Conservation (phyloP, 2,888 invertebrate species). For the Eumerus sabulonum region DNA sequence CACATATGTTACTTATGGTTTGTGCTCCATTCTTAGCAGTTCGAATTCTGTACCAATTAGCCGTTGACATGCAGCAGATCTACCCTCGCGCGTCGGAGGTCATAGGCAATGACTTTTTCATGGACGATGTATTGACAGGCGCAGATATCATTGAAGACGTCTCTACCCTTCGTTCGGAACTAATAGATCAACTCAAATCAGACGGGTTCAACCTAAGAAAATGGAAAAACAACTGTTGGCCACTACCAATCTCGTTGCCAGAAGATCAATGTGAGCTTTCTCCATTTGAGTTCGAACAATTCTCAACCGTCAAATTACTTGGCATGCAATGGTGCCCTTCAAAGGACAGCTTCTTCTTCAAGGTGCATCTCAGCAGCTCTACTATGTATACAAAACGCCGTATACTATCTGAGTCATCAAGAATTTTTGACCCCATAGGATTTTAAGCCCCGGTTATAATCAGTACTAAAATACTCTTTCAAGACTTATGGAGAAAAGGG, state of each 20-base stretch:
- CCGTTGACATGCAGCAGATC: background rate
- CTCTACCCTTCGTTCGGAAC: background rate
- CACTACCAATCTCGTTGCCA: slow-evolving; percentile 20
- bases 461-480: slow-evolving; percentile 15
- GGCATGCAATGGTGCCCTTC: slow-evolving; percentile 33
- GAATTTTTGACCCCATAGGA: slow-evolving; percentile 23
- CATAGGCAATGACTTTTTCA: background rate
- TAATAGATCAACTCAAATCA: background rate
- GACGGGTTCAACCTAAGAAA: slow-evolving; percentile 1
- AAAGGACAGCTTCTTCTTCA: slow-evolving; percentile 30
- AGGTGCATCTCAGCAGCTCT: background rate
- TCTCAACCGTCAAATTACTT: slow-evolving; percentile 16
- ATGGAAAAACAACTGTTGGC: slow-evolving; percentile 11
- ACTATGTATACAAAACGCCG: slow-evolving; percentile 11
- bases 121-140: slow-evolving; percentile 3
- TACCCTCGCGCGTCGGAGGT: slow-evolving; percentile 3
- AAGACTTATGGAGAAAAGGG: slow-evolving; percentile 16
- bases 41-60: background rate
- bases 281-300: slow-evolving; percentile 29
- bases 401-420: slow-evolving; percentile 16
- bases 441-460: slow-evolving; percentile 20
- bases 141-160: slow-evolving; percentile 8
- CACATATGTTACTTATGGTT: no score
- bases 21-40: background rate
- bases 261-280: slow-evolving; percentile 31